Evolutionary conservation across 2,888 invertebrate species (phyloP).

Genomic region (Beris morrisii): DNA sequence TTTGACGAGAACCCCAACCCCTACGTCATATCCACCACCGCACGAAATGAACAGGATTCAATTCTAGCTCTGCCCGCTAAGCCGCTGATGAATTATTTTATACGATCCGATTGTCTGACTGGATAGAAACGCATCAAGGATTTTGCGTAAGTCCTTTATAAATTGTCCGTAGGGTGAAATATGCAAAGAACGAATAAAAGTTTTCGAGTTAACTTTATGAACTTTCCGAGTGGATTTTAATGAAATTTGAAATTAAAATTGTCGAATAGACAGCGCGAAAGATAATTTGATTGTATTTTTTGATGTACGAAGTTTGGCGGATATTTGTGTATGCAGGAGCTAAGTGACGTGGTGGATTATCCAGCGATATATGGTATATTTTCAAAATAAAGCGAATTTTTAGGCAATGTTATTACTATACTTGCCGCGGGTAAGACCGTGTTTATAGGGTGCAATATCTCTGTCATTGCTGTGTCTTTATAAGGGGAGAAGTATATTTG

Average conservation of each 20-base stretch:
- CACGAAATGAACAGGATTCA: constrained; percentile 16
- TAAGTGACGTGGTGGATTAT: too few relatives aligned
- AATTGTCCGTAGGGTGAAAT: constrained; percentile 14
- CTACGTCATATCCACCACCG: not conserved
- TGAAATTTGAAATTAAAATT: constrained; percentile 28
- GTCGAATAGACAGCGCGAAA: too few relatives aligned
- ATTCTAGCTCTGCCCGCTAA: constrained; percentile 29
- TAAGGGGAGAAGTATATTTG: too few relatives aligned
- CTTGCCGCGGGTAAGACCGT: too few relatives aligned
- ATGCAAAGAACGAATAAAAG: constrained; percentile 11
- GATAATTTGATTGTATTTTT: too few relatives aligned
- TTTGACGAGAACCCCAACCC: constrained; percentile 22
- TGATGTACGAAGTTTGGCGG: too few relatives aligned
- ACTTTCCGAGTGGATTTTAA: constrained; percentile 24
- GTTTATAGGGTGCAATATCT: too few relatives aligned
- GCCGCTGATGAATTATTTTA: constrained; percentile 30
- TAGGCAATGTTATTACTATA: too few relatives aligned
- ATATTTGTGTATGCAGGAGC: too few relatives aligned
- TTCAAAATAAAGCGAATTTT: too few relatives aligned
- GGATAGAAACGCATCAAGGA: constrained; percentile 31
- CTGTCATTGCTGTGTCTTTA: too few relatives aligned
- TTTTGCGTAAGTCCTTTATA: constrained; percentile 32
- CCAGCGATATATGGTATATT: too few relatives aligned
- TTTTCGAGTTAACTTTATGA: constrained; percentile 23
- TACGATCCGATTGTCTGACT: constrained; percentile 29